Base-by-base conservation (phyloP, 2,797 vertebrate species). In the Linurgus olivaceus region DNA sequence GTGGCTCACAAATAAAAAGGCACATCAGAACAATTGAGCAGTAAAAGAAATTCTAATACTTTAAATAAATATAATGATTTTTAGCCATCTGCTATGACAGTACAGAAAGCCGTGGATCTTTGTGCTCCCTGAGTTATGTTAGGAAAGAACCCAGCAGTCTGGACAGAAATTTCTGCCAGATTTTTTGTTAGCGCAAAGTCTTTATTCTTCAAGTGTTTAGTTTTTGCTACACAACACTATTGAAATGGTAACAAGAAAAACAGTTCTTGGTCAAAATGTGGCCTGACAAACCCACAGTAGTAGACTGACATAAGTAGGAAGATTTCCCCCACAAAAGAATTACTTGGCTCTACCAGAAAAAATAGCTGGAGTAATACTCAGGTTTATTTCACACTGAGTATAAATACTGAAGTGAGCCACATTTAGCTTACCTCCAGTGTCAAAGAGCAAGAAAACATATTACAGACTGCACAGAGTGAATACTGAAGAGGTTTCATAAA, bases 101-200 rank as follows among this genome's bases (percentile, higher is more conserved):
- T 88, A 81, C 37, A 47, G 48, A 93, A 90, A 88, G 66, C 40
- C 90, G 88, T 17, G 67, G 48, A 92, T 93, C 55, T 84, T 70
- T 73, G 51, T 79, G 48, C 37, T 95, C 92, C 70, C 79, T 63
- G 66, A 86, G 45, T 79, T 90, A 68, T n/a, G 47, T 40, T 48
- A 88, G 66, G 37, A 90, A 88, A 88, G 55, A 93, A 63, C 23
- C 51, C 79, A 65, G 79, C 79, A 92, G 88, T 90, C 85, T 88
- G 88, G 54, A 75, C 37, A 93, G 66, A 80, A 77, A 92, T 88
- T 90, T 86, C 82, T 93, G 91, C 73, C 96, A 95, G 73, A 84
- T 63, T 88, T 91, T 86, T 79, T 86, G 58, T 47, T 75, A 90
- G 72, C 0, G 0, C 13, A 19, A 84, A 86, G 77, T 72, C 82